Percentiles rank a stretch among this genome's conserved stretches.
phyloP scores from a whole-genome alignment of 2,113 vertebrate species.

The Sapajus apella region DNA sequence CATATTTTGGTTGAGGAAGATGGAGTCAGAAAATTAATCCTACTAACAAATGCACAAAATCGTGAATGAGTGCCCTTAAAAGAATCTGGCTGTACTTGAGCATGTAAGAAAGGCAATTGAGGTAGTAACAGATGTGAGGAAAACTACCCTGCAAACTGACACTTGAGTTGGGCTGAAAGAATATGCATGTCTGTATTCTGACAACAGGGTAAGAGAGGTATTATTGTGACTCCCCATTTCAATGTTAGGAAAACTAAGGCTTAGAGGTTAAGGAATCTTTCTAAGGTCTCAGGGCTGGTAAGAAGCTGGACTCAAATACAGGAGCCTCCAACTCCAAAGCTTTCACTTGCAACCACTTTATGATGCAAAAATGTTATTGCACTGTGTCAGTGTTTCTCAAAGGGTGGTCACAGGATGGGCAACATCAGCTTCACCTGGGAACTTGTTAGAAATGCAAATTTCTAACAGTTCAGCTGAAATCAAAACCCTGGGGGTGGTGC shows the following conservation, averaged over 20 bases:
- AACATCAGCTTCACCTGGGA: not conserved
- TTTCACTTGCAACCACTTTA: not conserved
- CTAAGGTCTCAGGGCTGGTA: not conserved
- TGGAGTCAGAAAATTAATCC: not conserved
- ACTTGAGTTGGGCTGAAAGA: not conserved
- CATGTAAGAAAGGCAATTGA: not conserved
- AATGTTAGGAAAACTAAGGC: not conserved
- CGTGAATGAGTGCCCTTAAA: not conserved
- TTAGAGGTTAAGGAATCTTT: not conserved
- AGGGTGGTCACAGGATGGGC: too few species aligned
- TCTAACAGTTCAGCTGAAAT: not conserved
- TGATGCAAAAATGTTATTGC: not conserved
- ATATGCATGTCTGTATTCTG: not conserved
- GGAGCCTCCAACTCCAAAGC: not conserved
- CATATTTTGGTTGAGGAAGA: not conserved
- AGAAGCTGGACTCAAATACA: not conserved
- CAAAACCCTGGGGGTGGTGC: too few species aligned
- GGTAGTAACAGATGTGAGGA: too few species aligned
- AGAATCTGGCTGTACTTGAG: not conserved
- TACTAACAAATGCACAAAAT: not conserved
- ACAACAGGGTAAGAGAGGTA: not conserved
- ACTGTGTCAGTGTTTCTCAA: not conserved
- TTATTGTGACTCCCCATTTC: not conserved
- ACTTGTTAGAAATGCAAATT: not conserved
- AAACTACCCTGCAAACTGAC: not conserved